Evolutionary conservation across 2,888 invertebrate genomes (phyloP).

Genomic region (Andricus quercusramuli): DNA sequence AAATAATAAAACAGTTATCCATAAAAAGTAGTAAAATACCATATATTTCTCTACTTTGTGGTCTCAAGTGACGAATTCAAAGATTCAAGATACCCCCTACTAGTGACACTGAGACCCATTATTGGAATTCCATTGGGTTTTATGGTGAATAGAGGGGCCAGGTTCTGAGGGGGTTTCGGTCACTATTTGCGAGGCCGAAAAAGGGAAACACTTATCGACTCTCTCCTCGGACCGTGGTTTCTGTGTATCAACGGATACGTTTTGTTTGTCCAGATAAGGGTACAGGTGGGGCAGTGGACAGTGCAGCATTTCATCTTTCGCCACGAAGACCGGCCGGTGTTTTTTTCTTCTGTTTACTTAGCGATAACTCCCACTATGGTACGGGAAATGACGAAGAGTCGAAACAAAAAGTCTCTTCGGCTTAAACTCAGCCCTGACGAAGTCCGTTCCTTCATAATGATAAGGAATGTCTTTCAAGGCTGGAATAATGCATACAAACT

Average conservation of each 20-base stretch:
- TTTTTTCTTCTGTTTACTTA: conserved; percentile 68
- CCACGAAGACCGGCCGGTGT: conserved; percentile 59
- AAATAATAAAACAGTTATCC: neutral
- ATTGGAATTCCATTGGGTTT: conserved; percentile 12
- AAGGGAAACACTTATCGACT: conserved; percentile 43
- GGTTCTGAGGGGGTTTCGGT: conserved; percentile 52
- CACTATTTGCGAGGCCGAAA: conserved; percentile 52
- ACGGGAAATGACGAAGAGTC: conserved; percentile 37
- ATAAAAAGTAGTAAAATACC: neutral
- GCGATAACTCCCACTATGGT: conserved; percentile 63
- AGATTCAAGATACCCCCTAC: neutral
- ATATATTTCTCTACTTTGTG: neutral
- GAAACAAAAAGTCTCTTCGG: conserved; percentile 15
- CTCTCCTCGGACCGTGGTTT: conserved; percentile 47
- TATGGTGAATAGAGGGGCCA: conserved; percentile 1
- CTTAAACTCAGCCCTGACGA: conserved; percentile 25
- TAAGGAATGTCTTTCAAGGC: neutral
- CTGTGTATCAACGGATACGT: conserved; percentile 67
- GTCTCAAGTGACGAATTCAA: neutral
- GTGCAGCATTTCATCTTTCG: conserved; percentile 75
- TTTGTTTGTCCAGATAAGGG: conserved; percentile 76
- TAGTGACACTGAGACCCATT: conserved; percentile 26
- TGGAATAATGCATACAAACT: neutral
- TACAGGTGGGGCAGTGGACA: conserved; percentile 76
- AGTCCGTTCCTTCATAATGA: neutral